Evolutionary conservation across 1,140 invertebrate species (phyloP), one percentile per base, ranked within the genome.

Genomic region (Orius laevigatus): DNA sequence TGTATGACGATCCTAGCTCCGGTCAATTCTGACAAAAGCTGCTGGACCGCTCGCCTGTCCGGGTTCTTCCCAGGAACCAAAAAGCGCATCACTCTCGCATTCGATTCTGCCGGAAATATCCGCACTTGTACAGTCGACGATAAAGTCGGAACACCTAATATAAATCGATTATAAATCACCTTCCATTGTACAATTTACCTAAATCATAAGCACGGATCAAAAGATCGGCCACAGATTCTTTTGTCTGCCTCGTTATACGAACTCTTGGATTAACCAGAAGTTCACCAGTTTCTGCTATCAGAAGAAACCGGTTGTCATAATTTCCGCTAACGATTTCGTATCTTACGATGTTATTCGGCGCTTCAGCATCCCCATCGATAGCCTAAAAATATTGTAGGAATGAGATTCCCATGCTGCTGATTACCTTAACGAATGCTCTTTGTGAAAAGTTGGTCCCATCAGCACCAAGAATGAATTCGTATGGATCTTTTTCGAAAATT

Each of bases 241-340:
- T 25, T 14, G 52, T 18, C 43, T 55, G 38, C 38, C 54, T 43
- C 8, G 36, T 19, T 19, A 35, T 32, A 19, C 43, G 39, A 16
- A 14, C 42, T 1, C 44, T 19, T 48, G 49, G 32, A 36, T 44
- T 49, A 14, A 62, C 53, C 10, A 53, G 53, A n/a, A 62, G 53
- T 45, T 62, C 57, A 3, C 61, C 60, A 51, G 80, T 82, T 35
- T 75, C 69, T 59, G 78, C 74, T 60, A 89, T 74, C 33, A 95
- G 70, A 18, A 70, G 60, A 64, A 90, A 91, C 61, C 82, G 81
- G 54, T 82, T 79, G 50, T 78, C 78, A 58, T 75, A 78, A 62
- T 85, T 85, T 11, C 81, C 81, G 49, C 78, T 73, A 54, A 86
- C 73, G 35, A 91, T 70, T 68, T 88, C 84, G 63, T 90, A 91